phyloP scores from a whole-genome alignment of 53 echinoderm and acorn worm species.

The Echinometra lucunter region DNA sequence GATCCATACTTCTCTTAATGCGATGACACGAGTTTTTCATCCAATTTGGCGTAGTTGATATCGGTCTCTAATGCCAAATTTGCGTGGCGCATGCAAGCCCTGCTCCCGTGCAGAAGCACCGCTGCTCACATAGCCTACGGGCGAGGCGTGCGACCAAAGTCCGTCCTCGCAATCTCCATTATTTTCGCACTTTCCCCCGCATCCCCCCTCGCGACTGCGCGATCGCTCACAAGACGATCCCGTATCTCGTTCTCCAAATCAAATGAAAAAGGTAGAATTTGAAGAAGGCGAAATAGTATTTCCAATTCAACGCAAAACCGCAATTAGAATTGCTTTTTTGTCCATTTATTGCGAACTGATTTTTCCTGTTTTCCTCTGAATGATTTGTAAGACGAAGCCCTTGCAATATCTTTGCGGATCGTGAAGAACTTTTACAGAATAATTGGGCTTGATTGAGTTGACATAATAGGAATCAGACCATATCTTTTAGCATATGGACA shows the following conservation, averaged over 20 bases:
- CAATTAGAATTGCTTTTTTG: constrained; percentile 33
- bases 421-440: constrained; percentile 6
- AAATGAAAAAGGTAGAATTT: not conserved
- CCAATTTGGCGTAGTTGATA: constrained; percentile 49
- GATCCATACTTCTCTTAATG: constrained; percentile 49
- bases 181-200: not conserved
- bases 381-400: not conserved
- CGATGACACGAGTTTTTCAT: constrained; percentile 47
- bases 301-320: not conserved
- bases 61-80: constrained; percentile 34
- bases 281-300: constrained; percentile 20
- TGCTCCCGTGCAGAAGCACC: not conserved
- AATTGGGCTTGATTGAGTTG: constrained; percentile 40
- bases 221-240: not conserved
- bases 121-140: constrained; percentile 7
- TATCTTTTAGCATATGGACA: constrained; percentile 37
- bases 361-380: not conserved
- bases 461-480: constrained; percentile 11
- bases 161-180: not conserved
- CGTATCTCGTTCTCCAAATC: not conserved
- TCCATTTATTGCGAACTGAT: constrained; percentile 3
- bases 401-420: not conserved
- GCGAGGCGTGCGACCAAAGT: constrained; percentile 2
- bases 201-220: not conserved
- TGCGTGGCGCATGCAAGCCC: not conserved